A percentile compares a stretch with the other conserved stretches of the same genome.
These are phyloP conservation scores for Pandemis cinnamomeana DNA, from an alignment of 2,888 invertebrate species.

Conservation along the genomic window DNA sequence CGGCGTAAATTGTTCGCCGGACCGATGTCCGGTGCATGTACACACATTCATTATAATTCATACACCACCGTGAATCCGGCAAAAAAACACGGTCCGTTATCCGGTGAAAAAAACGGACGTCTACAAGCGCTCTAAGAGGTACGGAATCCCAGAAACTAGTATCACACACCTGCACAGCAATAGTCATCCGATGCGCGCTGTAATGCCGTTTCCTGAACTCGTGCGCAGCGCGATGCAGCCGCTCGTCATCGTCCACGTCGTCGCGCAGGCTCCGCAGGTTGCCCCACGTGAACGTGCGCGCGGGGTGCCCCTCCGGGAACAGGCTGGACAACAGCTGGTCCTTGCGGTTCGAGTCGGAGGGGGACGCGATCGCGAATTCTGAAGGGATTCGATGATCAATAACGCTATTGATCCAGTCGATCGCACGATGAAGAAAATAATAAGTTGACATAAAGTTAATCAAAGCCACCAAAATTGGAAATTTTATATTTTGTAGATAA, in stretches of 20 bases:
- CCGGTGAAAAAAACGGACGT: no score
- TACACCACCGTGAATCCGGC: no score
- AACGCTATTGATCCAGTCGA: not conserved
- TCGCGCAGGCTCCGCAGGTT: constrained; percentile 90
- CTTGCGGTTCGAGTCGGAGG: constrained; percentile 89
- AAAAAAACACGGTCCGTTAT: no score
- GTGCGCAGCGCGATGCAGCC: constrained; percentile 88
- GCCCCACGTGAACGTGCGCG: constrained; percentile 93
- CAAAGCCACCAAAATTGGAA: no score
- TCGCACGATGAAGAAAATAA: no score
- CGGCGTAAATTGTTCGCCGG: no score
- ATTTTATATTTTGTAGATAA: no score
- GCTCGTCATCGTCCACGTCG: constrained; percentile 85
- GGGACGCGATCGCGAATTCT: constrained; percentile 93
- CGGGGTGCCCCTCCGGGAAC: constrained; percentile 88
- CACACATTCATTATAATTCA: no score
- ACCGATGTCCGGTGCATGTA: no score
- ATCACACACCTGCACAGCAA: constrained; percentile 89
- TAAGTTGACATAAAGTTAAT: no score
- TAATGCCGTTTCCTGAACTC: constrained; percentile 91
- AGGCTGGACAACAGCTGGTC: constrained; percentile 90
- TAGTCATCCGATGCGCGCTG: constrained; percentile 94
- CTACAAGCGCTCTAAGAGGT: no score
- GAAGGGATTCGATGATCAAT: constrained; percentile 5
- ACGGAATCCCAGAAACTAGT: no score